phyloP scores from a whole-genome alignment of 1,140 invertebrate genomes.

The Aradophagus sp. region DNA sequence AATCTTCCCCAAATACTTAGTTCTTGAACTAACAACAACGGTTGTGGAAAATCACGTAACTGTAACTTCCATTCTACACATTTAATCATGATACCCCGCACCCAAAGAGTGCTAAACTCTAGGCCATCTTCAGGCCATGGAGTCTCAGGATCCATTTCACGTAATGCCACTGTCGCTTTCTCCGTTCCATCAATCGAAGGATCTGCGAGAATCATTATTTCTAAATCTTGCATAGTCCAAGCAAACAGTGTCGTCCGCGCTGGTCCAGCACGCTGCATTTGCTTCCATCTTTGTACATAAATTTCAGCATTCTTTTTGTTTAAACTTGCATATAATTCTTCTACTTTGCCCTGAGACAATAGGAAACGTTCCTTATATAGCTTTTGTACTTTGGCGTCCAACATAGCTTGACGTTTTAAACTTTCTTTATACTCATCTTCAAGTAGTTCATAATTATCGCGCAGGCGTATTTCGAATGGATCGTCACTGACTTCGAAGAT shows the following conservation, averaged over 20 bases:
- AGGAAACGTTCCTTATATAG: slow-evolving; percentile 87
- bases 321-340: slow-evolving; percentile 90
- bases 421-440: slow-evolving; percentile 98
- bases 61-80: slow-evolving; percentile 90
- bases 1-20: slow-evolving; percentile 92
- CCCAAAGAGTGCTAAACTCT: slow-evolving; percentile 95
- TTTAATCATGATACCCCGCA: slow-evolving; percentile 86
- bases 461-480: slow-evolving; percentile 96
- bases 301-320: slow-evolving; percentile 94
- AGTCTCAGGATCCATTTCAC: slow-evolving; percentile 87
- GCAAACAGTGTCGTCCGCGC: slow-evolving; percentile 86
- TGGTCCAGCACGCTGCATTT: slow-evolving; percentile 83
- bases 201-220: slow-evolving; percentile 91
- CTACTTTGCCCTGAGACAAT: slow-evolving; percentile 89
- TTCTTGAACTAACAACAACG: slow-evolving; percentile 87
- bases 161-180: slow-evolving; percentile 83
- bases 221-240: slow-evolving; percentile 86
- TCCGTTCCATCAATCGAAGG: slow-evolving; percentile 88
- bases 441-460: slow-evolving; percentile 96
- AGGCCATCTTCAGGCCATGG: slow-evolving; percentile 93
- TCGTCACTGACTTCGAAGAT: slow-evolving; percentile 95
- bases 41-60: slow-evolving; percentile 96
- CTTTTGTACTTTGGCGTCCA: slow-evolving; percentile 90
- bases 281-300: slow-evolving; percentile 92
- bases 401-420: slow-evolving; percentile 90